Base-by-base conservation (phyloP, 2,113 vertebrate genomes). In the Mohoua ochrocephala region DNA sequence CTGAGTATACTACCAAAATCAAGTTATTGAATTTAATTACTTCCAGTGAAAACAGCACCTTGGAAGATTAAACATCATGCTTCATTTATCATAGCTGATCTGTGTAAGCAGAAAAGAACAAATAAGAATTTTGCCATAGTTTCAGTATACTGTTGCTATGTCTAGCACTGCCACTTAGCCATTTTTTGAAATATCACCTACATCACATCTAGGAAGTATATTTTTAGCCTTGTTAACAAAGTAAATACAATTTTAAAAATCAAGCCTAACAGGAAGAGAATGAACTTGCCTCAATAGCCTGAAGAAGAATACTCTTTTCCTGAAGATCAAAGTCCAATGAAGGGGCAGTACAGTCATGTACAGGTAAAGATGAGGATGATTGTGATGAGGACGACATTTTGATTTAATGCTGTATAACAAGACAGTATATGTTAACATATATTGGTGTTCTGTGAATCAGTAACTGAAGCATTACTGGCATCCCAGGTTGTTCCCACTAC, bases 271-370 rank as follows among this genome's bases (percentile, higher is more conserved):
- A 27, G 53, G 75, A 84, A 82, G 4, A 64, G 28, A 88, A 88
- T n/a, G n/a, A 91, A 95, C 85, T 94, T 94, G 74, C 93, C 93
- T 97, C 44, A 20, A 85, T 3, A 77, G 22, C 16, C 35, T 27
- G 41, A 83, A 53, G 70, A 75, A 68, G 61, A 71, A 89, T 45
- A 14, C 68, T 14, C 24, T 67, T 65, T 39, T 79, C n/a, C 73
- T 56, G 87, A 93, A 61, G 54, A 57, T 37, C 9, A 0, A 26
- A 64, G 35, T 41, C 63, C 71, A 20, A 3, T 10, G 52, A 35
- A 28, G 84, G 37, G 45, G 35, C 35, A 50, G 44, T n/a, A 42
- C 26, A 27, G 31, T 18, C 54, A 39, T 0, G 6, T 9, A 44
- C 44, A 19, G 31, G 76, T 47, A 61, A n/a, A 77, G 81, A 41